phyloP scores from a whole-genome alignment of 2,797 vertebrate species.

The Danio jaintianensis region DNA sequence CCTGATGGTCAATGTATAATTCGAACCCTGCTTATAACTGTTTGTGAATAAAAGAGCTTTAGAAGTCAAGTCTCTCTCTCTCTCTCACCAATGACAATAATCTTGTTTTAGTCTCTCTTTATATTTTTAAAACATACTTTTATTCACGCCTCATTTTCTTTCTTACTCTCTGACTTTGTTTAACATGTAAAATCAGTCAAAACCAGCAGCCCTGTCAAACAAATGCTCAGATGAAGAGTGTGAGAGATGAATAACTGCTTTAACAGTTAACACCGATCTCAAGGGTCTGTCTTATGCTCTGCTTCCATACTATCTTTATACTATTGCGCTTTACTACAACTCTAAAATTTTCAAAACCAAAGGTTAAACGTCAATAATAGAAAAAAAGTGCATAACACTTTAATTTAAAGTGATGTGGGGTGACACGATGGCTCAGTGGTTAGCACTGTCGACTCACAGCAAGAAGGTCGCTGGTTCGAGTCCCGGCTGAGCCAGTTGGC shows the following conservation, averaged over 20 bases:
- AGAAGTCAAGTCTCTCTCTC: too few relatives aligned
- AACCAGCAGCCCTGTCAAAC: constrained; percentile 40
- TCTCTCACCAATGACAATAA: constrained; percentile 36
- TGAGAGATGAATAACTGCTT: constrained; percentile 1
- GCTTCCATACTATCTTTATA: background rate
- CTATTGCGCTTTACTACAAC: background rate
- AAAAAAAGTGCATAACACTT: too few relatives aligned
- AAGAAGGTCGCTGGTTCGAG: too few relatives aligned
- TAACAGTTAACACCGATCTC: background rate
- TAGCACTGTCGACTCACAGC: too few relatives aligned
- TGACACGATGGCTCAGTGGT: too few relatives aligned
- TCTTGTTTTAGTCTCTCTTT: constrained; percentile 7
- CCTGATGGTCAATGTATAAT: too few relatives aligned
- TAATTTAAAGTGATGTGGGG: too few relatives aligned
- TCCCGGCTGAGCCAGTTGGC: too few relatives aligned
- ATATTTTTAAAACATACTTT: constrained; percentile 11
- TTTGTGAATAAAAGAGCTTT: too few relatives aligned
- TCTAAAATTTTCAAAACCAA: background rate
- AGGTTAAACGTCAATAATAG: background rate
- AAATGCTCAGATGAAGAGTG: constrained; percentile 18
- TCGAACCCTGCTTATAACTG: too few relatives aligned
- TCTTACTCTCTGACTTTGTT: background rate
- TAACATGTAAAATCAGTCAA: constrained; percentile 10
- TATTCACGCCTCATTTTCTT: background rate
- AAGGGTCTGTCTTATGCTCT: background rate